Evolutionary conservation across 1,140 invertebrate genomes (phyloP), one percentile per base, ranked within the genome.

Genomic region (Pygmarrhopalites habei): DNA sequence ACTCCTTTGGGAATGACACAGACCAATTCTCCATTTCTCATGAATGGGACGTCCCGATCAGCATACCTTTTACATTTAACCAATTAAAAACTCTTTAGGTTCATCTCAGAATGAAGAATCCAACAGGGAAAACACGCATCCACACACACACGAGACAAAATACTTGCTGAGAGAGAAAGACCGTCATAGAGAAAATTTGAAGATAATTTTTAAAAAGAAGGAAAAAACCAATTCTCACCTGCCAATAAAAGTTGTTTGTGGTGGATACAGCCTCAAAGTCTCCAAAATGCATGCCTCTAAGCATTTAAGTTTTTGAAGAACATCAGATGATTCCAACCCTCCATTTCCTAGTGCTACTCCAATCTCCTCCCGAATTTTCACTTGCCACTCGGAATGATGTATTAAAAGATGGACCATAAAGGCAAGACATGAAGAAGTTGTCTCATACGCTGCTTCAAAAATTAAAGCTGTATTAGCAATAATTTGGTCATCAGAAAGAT

Each of bases 381-480:
- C 19, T 41, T 68, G 66, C 26, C 26, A 28, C 2, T 43, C 15
- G 4, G 51, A 28, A 28, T 65, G 52, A 5, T 49, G 44, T 1
- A 53, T 55, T 0, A 68, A 17, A 15, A 64, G 35, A 52, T 68
- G 53, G n/a, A 58, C 21, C 2, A 63, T 62, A 30, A 68, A 61
- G 0, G 35, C 66, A 7, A 68, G 47, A 2, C 52, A 32, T 12
- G 44, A 30, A 19, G 41, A 43, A 4, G 62, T 32, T 0, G 66
- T 68, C 47, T 68, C 66, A 46, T 64, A 68, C 1, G 49, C 62
- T 1, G 66, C 66, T 53, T 68, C 66, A 58, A 68, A 64, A 29
- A 68, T 65, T 2, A 68, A 43, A 1, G 65, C 66, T 0, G 58
- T 60, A 25, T 68, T 68, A 2, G 66, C 66, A 2, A 68, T 62